Evolutionary conservation across 1,140 invertebrate species (phyloP).

Genomic region (Tachypleus tridentatus): DNA sequence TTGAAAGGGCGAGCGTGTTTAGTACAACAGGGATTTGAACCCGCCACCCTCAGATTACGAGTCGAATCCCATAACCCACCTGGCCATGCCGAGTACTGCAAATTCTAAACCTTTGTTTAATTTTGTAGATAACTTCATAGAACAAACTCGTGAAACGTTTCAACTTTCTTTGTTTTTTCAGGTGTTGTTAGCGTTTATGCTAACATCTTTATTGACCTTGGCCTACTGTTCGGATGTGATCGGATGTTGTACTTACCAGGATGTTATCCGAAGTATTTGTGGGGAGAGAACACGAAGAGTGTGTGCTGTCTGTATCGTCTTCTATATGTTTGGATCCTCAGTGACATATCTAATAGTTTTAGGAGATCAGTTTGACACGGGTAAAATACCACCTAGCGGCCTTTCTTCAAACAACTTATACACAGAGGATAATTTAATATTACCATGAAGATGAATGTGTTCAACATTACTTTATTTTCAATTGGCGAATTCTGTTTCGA

Average conservation of each 20-base stretch:
- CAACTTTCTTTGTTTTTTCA: conserved; percentile 22
- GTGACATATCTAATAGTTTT: conserved; percentile 57
- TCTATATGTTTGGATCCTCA: conserved; percentile 57
- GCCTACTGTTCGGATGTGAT: conserved; percentile 45
- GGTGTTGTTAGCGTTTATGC: conserved; percentile 45
- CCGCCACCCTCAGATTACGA: too few relatives aligned
- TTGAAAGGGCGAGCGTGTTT: too few relatives aligned
- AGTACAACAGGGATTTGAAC: too few relatives aligned
- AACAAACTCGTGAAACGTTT: too few relatives aligned
- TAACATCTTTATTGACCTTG: conserved; percentile 44
- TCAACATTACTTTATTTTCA: too few relatives aligned
- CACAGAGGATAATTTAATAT: too few relatives aligned
- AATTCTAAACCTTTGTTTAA: too few relatives aligned
- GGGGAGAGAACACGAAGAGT: conserved; percentile 40
- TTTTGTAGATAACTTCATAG: too few relatives aligned
- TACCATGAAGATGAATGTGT: too few relatives aligned
- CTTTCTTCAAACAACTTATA: too few relatives aligned
- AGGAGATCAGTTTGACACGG: conserved; percentile 53
- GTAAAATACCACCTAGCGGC: conserved; percentile 28
- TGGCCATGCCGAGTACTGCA: too few relatives aligned
- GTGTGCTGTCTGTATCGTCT: conserved; percentile 42
- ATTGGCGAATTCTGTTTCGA: not conserved
- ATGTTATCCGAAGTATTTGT: conserved; percentile 39
- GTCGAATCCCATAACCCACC: too few relatives aligned
- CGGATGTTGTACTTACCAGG: conserved; percentile 34